These are phyloP conservation scores for Lysiphlebus fabarum DNA, from an alignment of 1,140 invertebrate genomes.

Conservation along the genomic window DNA sequence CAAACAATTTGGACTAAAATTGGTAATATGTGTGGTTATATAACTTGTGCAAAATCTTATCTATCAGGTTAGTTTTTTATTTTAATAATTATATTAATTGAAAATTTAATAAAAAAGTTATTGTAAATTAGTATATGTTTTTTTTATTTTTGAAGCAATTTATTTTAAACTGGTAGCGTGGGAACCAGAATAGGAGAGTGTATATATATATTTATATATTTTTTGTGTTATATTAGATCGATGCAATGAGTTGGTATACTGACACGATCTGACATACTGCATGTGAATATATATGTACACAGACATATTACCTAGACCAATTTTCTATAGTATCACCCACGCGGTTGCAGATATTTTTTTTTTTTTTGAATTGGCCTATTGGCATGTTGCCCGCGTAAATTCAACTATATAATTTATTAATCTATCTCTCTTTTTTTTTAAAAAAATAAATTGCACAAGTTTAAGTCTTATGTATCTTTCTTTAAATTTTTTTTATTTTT, in stretches of 20 bases:
- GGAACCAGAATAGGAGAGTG: no score
- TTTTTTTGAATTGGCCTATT: constrained; percentile 16
- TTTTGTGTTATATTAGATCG: no score
- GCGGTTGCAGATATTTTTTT: neutral
- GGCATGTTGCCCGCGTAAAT: constrained; percentile 15
- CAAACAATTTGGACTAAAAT: constrained; percentile 46
- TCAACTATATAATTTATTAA: no score
- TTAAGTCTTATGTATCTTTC: neutral
- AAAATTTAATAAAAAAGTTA: constrained; percentile 2
- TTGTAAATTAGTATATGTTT: neutral
- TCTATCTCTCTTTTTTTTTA: no score
- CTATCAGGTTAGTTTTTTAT: constrained; percentile 43
- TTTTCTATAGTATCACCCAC: constrained; percentile 7
- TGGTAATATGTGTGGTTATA: constrained; percentile 47
- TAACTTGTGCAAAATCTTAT: constrained; percentile 47
- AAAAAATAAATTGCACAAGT: constrained; percentile 5
- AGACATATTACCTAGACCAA: no score
- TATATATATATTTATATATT: no score
- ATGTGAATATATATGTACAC: neutral
- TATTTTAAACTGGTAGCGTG: no score
- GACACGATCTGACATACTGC: neutral
- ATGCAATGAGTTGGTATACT: no score
- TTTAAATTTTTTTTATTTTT: neutral
- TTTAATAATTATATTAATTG: neutral
- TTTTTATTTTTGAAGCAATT: no score